Evolutionary conservation across 2,888 invertebrate species (phyloP).

Genomic region (Drosophila testacea): DNA sequence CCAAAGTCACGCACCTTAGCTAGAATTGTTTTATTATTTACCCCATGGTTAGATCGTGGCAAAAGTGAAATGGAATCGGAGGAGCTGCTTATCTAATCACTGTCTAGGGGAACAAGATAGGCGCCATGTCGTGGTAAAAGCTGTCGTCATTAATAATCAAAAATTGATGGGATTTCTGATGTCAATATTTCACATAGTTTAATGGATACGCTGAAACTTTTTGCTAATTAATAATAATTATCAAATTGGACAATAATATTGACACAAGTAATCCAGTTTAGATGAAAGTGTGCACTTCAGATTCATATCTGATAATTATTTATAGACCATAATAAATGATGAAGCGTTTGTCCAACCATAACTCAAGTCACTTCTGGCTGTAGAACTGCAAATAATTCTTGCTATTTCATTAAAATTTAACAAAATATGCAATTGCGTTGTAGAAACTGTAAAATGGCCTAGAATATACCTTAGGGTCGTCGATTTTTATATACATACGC

Average conservation of each 20-base stretch:
- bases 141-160: conserved; percentile 49
- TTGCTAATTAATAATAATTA: conserved; percentile 57
- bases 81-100: conserved; percentile 40
- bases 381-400: background rate
- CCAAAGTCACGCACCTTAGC: conserved; percentile 38
- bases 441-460: conserved; percentile 5
- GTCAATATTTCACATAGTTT: conserved; percentile 19
- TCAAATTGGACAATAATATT: conserved; percentile 54
- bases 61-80: background rate
- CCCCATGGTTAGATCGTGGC: background rate
- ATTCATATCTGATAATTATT: conserved; percentile 39
- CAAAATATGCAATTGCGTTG: conserved; percentile 40
- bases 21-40: background rate
- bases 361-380: background rate
- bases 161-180: conserved; percentile 38
- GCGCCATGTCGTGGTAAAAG: conserved; percentile 10
- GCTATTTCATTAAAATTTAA: background rate
- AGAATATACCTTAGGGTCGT: conserved; percentile 3
- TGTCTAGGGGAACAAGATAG: conserved; percentile 8
- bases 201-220: conserved; percentile 26
- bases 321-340: conserved; percentile 16
- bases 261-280: conserved; percentile 40
- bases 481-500: background rate
- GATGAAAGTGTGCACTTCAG: conserved; percentile 41
- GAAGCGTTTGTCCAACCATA: conserved; percentile 12